Percentiles rank a stretch among this genome's conserved stretches.
phyloP scores from a whole-genome alignment of 2,113 vertebrate genomes.

The Campylomormyrus numenius region DNA sequence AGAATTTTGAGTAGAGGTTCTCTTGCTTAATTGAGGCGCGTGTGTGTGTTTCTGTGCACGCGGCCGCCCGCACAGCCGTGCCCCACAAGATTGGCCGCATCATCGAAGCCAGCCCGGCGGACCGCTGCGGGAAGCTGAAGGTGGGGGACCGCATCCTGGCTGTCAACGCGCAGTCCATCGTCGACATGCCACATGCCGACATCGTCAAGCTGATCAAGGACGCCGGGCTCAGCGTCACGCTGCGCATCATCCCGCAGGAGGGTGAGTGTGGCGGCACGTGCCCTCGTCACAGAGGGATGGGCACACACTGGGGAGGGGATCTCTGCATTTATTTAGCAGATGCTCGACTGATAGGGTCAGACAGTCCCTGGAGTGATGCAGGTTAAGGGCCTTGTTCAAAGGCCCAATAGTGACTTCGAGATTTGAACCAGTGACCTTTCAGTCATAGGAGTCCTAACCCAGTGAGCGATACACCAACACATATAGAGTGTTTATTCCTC shows the following conservation, averaged over 20 bases:
- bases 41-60: conserved; percentile 13
- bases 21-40: neutral
- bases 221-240: conserved; percentile 89
- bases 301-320: neutral
- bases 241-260: conserved; percentile 94
- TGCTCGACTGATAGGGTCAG: neutral
- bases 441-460: neutral
- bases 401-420: neutral
- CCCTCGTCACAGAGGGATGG: neutral
- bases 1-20: neutral
- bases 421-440: neutral
- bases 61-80: conserved; percentile 62
- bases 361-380: neutral
- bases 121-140: conserved; percentile 91
- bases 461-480: neutral
- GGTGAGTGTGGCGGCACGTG: conserved; percentile 63
- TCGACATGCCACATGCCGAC: conserved; percentile 95
- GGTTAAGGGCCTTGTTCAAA: neutral
- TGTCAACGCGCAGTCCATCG: conserved; percentile 91
- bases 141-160: conserved; percentile 97
- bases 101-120: conserved; percentile 95
- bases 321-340: neutral
- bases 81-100: conserved; percentile 97
- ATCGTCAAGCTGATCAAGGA: conserved; percentile 99
- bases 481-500: neutral